Evolutionary conservation across 1,140 invertebrate genomes (phyloP).

Genomic region (Drosophila aff.): DNA sequence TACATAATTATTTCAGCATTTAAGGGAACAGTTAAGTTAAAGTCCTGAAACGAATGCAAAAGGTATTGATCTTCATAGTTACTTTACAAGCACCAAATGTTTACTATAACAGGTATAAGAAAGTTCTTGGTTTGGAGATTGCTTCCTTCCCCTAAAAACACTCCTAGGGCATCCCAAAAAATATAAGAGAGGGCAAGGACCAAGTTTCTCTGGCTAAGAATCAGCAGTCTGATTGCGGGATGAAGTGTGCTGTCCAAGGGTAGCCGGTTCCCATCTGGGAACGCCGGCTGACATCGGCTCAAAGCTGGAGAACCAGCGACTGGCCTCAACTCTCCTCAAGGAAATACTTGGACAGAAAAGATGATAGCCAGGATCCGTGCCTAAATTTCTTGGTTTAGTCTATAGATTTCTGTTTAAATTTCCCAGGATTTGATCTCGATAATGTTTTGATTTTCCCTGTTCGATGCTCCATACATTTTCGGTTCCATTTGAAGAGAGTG

Average conservation of each 20-base stretch:
- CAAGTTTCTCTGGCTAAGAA: constrained; percentile 26
- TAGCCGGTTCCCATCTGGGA: neutral
- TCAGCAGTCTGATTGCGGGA: constrained; percentile 31
- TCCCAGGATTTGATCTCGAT: neutral
- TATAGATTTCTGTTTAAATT: too few species aligned
- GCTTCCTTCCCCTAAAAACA: neutral
- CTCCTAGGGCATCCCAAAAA: neutral
- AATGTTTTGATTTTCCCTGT: too few species aligned
- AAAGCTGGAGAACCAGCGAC: constrained; percentile 15
- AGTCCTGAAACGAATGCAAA: neutral
- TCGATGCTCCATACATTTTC: neutral
- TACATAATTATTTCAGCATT: neutral
- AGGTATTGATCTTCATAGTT: neutral
- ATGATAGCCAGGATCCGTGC: neutral
- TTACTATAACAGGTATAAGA: too few species aligned
- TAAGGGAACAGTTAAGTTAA: neutral
- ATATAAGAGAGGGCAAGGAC: neutral
- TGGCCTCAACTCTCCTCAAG: neutral
- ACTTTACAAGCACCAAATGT: neutral
- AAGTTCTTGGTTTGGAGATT: neutral
- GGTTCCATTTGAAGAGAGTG: neutral
- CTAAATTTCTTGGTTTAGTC: too few species aligned
- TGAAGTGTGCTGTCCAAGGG: neutral
- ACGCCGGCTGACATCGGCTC: constrained; percentile 26
- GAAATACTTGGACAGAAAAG: neutral